Percentiles rank a stretch among this genome's conserved stretches.
Conservation (phyloP, 2,888 invertebrate genomes). For the Yponomeuta sedellus region DNA sequence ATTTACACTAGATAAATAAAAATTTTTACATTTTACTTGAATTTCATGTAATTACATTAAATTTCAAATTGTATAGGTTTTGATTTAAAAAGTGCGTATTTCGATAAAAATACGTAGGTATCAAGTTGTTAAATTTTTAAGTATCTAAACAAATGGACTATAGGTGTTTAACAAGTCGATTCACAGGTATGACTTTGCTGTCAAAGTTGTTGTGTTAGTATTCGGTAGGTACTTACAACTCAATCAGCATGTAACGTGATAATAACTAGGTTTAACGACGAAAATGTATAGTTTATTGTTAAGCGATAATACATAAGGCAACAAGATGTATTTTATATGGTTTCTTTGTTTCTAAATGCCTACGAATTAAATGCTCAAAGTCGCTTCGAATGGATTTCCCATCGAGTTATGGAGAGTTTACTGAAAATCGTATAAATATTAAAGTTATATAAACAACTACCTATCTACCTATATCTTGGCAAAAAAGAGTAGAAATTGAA, state of each 20-base stretch:
- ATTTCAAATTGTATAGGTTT: too few relatives aligned
- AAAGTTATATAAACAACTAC: background rate
- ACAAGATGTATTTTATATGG: constrained; percentile 6
- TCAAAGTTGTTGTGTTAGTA: background rate
- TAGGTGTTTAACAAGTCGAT: too few relatives aligned
- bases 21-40: too few relatives aligned
- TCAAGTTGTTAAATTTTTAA: too few relatives aligned
- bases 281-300: constrained; percentile 55
- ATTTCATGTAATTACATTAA: too few relatives aligned
- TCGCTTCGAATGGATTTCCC: background rate
- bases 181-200: background rate
- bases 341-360: background rate
- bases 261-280: constrained; percentile 65
- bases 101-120: too few relatives aligned
- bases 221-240: constrained; percentile 25
- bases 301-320: constrained; percentile 36
- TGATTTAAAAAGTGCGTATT: too few relatives aligned
- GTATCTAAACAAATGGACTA: too few relatives aligned
- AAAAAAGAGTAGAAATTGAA: too few relatives aligned
- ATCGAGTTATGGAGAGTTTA: background rate
- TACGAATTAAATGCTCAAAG: too few relatives aligned
- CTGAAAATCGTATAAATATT: background rate
- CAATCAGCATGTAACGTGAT: constrained; percentile 69
- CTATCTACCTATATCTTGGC: too few relatives aligned
- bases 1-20: too few relatives aligned